Base-by-base conservation (phyloP, 2,888 invertebrate species). In the Diaperis boleti region DNA sequence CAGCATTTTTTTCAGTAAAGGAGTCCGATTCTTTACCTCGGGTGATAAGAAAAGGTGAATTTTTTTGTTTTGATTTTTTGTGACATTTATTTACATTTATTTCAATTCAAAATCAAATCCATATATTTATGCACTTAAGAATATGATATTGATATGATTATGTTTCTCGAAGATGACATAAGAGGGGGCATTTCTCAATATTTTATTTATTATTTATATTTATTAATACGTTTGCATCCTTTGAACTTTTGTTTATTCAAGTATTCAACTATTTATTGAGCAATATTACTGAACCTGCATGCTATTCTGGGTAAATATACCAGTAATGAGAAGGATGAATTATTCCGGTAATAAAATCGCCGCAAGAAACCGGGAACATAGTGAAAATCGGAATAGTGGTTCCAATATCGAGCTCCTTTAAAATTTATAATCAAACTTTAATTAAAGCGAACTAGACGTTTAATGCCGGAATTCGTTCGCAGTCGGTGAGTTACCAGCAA, bases 351-450 rank as follows among this genome's bases (percentile, higher is more conserved):
- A 47, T 49, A 49, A 49, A 49, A 31, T 14, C 29, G 3, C 33
- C 17, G 13, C 47, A 18, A 47, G 47, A 13, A 37, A 20, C 18
- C 2, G 33, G 13, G 14, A 50, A 35, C 37, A 50, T 50, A 11
- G 22, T 20, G 17, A 52, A 13, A 13, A 37, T 10, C 14, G 22
- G 20, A 15, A 18, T 22, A 52, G 39, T 22, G 52, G 52, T 52
- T 39, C 22, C 20, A 13, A 52, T 35, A 37, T 39, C 22, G 22
- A 26, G 18, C 37, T 11, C 8, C 37, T 52, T 52, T 37, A 22
- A 52, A 37, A 52, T 20, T 52, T 39, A 37, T 39, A 52, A 52
- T 52, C 52, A 52, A 52, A 22, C 14, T 22, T 52, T 52, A 52
- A 52, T 52, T 52, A 52, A 52, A 37, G 26, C 52, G 22, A 52